phyloP scores from a whole-genome alignment of 2,888 invertebrate genomes.

The Drosophila pseudotalamancana region DNA sequence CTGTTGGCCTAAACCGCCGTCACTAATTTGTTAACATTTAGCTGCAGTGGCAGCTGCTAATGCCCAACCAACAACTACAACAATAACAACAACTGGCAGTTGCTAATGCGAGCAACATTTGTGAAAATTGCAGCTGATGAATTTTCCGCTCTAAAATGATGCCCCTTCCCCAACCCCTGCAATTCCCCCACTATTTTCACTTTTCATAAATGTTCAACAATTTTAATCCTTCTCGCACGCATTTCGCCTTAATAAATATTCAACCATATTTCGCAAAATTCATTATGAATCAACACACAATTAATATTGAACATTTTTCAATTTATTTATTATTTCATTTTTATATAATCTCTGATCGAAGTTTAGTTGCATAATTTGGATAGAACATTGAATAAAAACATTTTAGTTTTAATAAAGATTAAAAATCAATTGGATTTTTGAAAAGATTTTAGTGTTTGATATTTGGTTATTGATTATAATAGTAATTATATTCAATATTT shows the following conservation, averaged over 20 bases:
- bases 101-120: constrained; percentile 26
- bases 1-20: constrained; percentile 61
- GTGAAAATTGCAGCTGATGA: constrained; percentile 14
- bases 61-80: constrained; percentile 20
- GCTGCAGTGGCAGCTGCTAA: constrained; percentile 61
- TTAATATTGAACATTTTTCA: background rate
- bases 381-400: background rate
- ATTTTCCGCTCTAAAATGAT: background rate
- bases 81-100: constrained; percentile 13
- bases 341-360: background rate
- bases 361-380: background rate
- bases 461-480: too few relatives aligned
- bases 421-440: too few relatives aligned
- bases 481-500: too few relatives aligned
- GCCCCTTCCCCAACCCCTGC: background rate
- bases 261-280: background rate
- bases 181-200: background rate
- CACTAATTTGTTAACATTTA: constrained; percentile 71
- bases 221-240: background rate
- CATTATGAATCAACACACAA: background rate
- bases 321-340: background rate
- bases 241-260: background rate
- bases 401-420: too few relatives aligned
- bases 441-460: too few relatives aligned
- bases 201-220: constrained; percentile 13